phyloP scores from a whole-genome alignment of 2,888 invertebrate species.

The Eupithecia tripunctaria region DNA sequence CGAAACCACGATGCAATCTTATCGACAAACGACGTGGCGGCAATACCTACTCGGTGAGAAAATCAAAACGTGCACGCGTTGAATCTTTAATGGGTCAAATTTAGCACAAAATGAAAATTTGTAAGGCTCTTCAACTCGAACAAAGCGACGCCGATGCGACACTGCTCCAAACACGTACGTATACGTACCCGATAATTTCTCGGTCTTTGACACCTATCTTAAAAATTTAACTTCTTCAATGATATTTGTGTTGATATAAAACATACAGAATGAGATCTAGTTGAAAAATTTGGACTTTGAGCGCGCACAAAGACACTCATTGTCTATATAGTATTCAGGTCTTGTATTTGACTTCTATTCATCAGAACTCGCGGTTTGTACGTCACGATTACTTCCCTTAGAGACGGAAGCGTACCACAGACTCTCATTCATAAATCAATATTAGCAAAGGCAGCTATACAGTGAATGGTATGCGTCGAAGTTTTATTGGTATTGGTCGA shows the following conservation, averaged over 20 bases:
- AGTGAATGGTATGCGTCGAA: conserved; percentile 60
- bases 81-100: conserved; percentile 69
- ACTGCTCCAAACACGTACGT: conserved; percentile 14
- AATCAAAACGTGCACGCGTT: conserved; percentile 65
- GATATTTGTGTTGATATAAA: background rate
- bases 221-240: conserved; percentile 14
- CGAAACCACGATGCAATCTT: conserved; percentile 76
- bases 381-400: conserved; percentile 43
- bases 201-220: conserved; percentile 27
- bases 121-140: conserved; percentile 22
- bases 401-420: conserved; percentile 49
- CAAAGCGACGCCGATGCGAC: conserved; percentile 32
- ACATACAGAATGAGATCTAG: background rate
- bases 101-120: conserved; percentile 48
- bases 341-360: conserved; percentile 32
- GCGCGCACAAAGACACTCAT: conserved; percentile 30
- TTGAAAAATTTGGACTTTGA: conserved; percentile 22
- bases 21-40: conserved; percentile 54
- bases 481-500: conserved; percentile 77
- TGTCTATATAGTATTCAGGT: conserved; percentile 40
- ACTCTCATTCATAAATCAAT: conserved; percentile 62
- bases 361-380: conserved; percentile 30
- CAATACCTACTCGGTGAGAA: conserved; percentile 63
- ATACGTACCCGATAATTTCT: conserved; percentile 25
- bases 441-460: conserved; percentile 60